Percentiles rank a stretch among this genome's conserved stretches.
Evolutionary conservation across 2,888 invertebrate species (phyloP).

Genomic region (Stomorhina lunata): DNA sequence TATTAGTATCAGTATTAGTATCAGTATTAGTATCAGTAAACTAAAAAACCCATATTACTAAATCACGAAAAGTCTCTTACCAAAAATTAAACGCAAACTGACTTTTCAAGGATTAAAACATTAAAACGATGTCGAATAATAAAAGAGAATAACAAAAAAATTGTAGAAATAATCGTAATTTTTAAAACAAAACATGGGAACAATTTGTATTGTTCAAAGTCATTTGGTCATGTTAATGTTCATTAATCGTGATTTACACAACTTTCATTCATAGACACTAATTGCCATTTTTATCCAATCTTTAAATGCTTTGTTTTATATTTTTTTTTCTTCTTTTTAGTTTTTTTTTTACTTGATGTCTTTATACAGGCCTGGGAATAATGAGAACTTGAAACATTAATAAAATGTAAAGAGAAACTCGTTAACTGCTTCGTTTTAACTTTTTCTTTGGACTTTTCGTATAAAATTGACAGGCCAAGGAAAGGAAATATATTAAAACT

Average conservation of each 20-base stretch:
- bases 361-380: conserved; percentile 44
- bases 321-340: neutral
- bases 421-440: conserved; percentile 23
- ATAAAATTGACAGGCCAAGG: conserved; percentile 33
- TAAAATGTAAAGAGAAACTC: conserved; percentile 23
- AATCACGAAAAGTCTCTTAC: conserved; percentile 45
- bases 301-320: conserved; percentile 17
- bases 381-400: conserved; percentile 34
- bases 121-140: conserved; percentile 2
- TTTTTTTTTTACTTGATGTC: conserved; percentile 20
- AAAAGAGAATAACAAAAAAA: neutral
- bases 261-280: conserved; percentile 58
- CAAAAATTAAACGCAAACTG: conserved; percentile 26
- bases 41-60: too few relatives aligned
- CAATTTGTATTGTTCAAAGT: conserved; percentile 66
- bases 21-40: too few relatives aligned
- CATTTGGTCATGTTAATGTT: conserved; percentile 68
- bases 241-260: conserved; percentile 69
- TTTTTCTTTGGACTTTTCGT: neutral
- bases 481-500: conserved; percentile 32
- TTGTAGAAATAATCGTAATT: conserved; percentile 1
- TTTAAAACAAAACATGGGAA: conserved; percentile 60
- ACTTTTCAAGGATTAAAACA: conserved; percentile 51
- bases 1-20: too few relatives aligned
- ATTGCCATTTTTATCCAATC: conserved; percentile 56